Evolutionary conservation across 2,888 invertebrate species (phyloP), one percentile per base, ranked within the genome.

Genomic region (Melieria omissa): DNA sequence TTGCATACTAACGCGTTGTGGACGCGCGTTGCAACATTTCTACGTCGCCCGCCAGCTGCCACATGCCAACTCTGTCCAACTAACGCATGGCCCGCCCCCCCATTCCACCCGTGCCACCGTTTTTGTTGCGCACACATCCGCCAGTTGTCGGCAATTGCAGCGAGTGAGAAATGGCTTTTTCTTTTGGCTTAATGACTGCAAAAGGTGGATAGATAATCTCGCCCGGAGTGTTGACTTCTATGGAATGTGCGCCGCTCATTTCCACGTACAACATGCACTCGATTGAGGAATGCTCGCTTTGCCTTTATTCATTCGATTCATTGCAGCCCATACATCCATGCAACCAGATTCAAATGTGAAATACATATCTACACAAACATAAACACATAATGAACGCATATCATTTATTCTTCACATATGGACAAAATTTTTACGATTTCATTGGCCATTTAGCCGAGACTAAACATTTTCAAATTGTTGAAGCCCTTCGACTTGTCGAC

Each of bases 401-500:
- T 6, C 16, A 41, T 52, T 7, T 54, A 16, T 10, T 5, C 49
- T 41, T 5, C 64, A 42, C 52, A 64, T 12, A 41, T 5, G 4
- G 12, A 4, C 42, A 8, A 60, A 4, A 41, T 29, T 29, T 16
- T 7, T 14, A 46, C 42, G 45, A 61, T 41, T 12, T 45, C 4
- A 16, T 7, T n/a, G n/a, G 46, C 44, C 49, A 42, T 68, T 75
- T 61, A 85, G 4, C 84, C 84, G 78, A 86, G 75, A 61, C 84
- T 85, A 63, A 86, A 85, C 73, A 82, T 80, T 77, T 84, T 86
- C 1, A 86, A 79, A 78, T 86, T 84, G 74, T 85, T 80, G 49
- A 85, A 86, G 4, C 83, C 86, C 72, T 85, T 86, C 12, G 85
- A 84, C 46, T 86, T 86, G 72, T 86, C 85, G 52, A 86, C 78